Evolutionary conservation across 2,797 vertebrate genomes (phyloP).

Genomic region (Acanthis flammea): DNA sequence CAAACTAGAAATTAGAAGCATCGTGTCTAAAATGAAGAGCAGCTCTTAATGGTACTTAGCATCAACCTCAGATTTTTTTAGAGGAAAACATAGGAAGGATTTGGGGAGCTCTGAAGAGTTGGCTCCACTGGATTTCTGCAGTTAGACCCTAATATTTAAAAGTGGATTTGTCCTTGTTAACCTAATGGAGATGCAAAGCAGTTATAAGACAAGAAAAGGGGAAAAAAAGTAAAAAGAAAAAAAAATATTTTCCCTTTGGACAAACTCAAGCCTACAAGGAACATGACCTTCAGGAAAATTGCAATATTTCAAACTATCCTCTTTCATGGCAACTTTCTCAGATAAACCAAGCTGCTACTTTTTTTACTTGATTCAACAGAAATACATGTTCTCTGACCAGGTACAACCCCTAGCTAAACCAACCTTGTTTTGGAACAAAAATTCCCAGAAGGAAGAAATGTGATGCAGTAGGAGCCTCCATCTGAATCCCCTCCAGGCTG

Average conservation of each 20-base stretch:
- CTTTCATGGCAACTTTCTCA: not conserved
- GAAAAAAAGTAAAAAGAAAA: not conserved
- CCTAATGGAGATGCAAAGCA: not conserved
- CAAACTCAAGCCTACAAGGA: not conserved
- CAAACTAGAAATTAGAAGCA: conserved; percentile 29
- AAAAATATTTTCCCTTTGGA: not conserved
- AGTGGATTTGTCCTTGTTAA: not conserved
- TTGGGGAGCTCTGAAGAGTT: not conserved
- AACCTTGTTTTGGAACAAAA: not conserved
- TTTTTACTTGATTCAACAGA: not conserved
- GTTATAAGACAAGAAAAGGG: not conserved
- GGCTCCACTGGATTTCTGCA: not conserved
- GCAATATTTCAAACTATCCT: not conserved
- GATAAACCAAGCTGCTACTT: not conserved
- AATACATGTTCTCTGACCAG: not conserved
- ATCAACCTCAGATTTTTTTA: not conserved
- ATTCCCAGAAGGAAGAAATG: not conserved
- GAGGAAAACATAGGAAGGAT: not conserved
- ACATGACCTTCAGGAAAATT: not conserved
- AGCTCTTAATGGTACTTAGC: not conserved
- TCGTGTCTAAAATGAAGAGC: not conserved
- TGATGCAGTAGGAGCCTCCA: not conserved
- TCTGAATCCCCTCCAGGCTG: not conserved
- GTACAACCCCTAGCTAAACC: not conserved
- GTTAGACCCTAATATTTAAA: not conserved